phyloP scores from a whole-genome alignment of 2,797 vertebrate genomes.

The Oreochromis grahami region DNA sequence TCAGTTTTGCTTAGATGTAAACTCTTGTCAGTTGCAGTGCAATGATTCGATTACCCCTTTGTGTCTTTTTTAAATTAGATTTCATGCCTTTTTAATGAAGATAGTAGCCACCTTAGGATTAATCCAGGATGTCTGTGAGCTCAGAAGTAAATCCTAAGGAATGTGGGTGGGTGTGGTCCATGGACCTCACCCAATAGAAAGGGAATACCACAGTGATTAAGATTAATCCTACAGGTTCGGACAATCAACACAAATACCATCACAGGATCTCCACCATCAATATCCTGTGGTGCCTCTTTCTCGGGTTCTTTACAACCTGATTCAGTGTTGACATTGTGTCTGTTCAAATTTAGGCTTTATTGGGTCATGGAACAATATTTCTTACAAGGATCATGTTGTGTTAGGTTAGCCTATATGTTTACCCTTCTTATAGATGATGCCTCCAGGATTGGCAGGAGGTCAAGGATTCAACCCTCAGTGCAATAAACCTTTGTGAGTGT shows the following conservation, averaged over 20 bases:
- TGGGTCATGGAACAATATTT: background rate
- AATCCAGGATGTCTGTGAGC: background rate
- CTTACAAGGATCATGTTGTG: background rate
- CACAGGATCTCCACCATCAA: conserved; percentile 5
- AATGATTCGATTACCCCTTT: background rate
- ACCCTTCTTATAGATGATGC: background rate
- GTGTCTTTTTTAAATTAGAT: background rate
- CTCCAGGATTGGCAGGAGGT: background rate
- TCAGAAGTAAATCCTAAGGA: conserved; percentile 19
- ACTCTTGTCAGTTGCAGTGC: background rate
- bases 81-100: background rate
- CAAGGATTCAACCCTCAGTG: background rate
- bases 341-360: background rate
- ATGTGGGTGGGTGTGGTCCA: conserved; percentile 15
- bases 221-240: conserved; percentile 51
- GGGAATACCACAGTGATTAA: conserved; percentile 47
- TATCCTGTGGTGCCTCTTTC: conserved; percentile 4
- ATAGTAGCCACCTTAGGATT: background rate
- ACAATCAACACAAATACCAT: conserved; percentile 32
- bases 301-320: background rate
- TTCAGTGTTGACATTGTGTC: background rate
- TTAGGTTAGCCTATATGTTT: background rate
- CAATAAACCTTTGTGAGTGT: background rate
- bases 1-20: background rate
- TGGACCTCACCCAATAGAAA: conserved; percentile 37